Evolutionary conservation across 23 tunicate genomes (phyloP), one percentile per base, ranked within the genome.

Genomic region (Trididemnum miniatum): DNA sequence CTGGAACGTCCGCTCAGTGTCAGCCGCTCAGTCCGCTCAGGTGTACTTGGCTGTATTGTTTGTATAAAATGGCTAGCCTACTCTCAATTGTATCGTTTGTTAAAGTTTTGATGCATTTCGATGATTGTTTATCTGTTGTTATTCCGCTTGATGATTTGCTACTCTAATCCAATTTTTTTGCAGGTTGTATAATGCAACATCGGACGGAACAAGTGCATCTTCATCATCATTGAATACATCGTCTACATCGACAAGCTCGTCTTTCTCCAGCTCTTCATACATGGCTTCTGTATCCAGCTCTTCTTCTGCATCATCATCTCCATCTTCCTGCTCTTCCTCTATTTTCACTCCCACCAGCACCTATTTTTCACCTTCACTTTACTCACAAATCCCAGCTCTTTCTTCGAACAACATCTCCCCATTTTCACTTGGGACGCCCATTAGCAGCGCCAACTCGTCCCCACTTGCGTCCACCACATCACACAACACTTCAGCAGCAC

Each of bases 361-460:
- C 51, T 74, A 85, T 33, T 85, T 74, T 72, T 65, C 79, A 25
- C 65, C 87, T 31, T 64, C 82, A 27, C 31, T 85, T 0, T 77
- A 85, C 81, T 28, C 89, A 26, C 81, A 34, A 20, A 73, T 83
- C 20, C 65, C 89, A 0, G 89, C 60, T 37, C 31, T 85, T 34
- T 1, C 82, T 1, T 31, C 40, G 22, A 51, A 18, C 72, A 0
- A 67, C 9, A 0, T 51, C 7, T 71, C 80, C 30, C 60, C 84
- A 1, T 67, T 67, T 59, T 25, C 79, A 33, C 31, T 67, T 12
- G 37, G 34, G 44, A 26, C 76, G 23, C 31, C 39, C 72, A 27
- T 59, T 35, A 74, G 33, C 73, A n/a, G 52, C 7, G 5, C 23
- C 26, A 3, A 18, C 25, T 37, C 38, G 9, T 67, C 75, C n/a